Conservation (phyloP, 2,113 vertebrate genomes). For the Eulemur rufifrons region DNA sequence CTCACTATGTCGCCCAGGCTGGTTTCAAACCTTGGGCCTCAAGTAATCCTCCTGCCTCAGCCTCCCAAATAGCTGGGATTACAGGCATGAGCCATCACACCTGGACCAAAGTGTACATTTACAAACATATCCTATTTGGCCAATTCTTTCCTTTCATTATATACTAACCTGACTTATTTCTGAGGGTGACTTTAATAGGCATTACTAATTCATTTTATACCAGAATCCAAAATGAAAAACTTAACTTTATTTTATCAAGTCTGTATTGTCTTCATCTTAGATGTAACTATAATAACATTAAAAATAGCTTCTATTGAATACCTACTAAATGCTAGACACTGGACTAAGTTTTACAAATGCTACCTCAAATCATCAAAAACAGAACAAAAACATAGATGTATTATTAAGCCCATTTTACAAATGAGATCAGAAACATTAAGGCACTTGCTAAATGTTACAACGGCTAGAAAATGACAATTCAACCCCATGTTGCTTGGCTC, state of each 20-base stretch:
- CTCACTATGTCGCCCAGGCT: no score
- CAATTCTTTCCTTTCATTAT: not conserved
- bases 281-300: not conserved
- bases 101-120: no score
- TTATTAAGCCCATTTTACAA: not conserved
- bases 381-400: not conserved
- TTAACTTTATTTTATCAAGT: no score
- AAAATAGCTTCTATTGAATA: not conserved
- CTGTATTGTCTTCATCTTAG: not conserved
- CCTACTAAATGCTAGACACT: not conserved
- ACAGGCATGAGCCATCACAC: no score
- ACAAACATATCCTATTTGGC: no score
- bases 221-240: conserved; percentile 3
- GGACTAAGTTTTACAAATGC: not conserved
- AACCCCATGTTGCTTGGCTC: not conserved
- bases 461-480: not conserved
- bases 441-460: not conserved
- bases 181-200: not conserved
- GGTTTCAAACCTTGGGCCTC: no score
- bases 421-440: not conserved
- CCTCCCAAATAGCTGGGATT: no score
- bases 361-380: not conserved
- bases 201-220: not conserved
- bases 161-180: not conserved
- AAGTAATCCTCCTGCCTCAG: no score